Evolutionary conservation across 2,888 invertebrate species (phyloP), one percentile per base, ranked within the genome.

Genomic region (Lasius fuliginosus): DNA sequence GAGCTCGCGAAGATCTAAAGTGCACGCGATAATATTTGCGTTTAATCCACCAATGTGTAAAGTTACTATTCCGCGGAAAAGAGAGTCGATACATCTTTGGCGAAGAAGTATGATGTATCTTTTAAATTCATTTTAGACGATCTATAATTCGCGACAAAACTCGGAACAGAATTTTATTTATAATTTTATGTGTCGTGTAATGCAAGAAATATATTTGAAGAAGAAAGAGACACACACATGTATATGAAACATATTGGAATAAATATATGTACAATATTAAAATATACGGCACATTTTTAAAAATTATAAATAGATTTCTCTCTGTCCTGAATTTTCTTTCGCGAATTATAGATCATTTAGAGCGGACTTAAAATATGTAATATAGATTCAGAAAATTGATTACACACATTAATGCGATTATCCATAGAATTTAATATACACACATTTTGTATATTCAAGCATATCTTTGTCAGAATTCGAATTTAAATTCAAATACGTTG

Each of bases 1-100:
- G 40, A 76, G 68, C 69, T 76, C 33, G n/a, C 12, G 23, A 18
- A 36, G 23, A 33, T 69, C 40, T 23, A 67, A 40, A 40, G 42
- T 40, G 23, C 9, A 4, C 12, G 18, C 18, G 23, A n/a, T 12
- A 18, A 18, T 12, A 12, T 53, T 53, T 68, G 9, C 56, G 1
- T 56, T 49, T 69, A 56, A 30, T 8, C 2, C 53, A 6, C 3
- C 12, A 1, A 11, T 53, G 12, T 27, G 18, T 53, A 40, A 40
- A 77, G n/a, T 9, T n/a, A 18, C 15, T 3, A 2, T 27, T 3
- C 36, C 36, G 23, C 12, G 12, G 9, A n/a, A n/a, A 74, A 18
- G 8, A 73, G 62, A 60, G 33, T 46, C 23, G n/a, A 62, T 30
- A 36, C 11, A 40, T 36, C 11, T 30, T 30, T 12, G 8, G 1